These are phyloP conservation scores for Stomatorhinus walkeri DNA, from an alignment of 2,797 vertebrate genomes.

Conservation along the genomic window DNA sequence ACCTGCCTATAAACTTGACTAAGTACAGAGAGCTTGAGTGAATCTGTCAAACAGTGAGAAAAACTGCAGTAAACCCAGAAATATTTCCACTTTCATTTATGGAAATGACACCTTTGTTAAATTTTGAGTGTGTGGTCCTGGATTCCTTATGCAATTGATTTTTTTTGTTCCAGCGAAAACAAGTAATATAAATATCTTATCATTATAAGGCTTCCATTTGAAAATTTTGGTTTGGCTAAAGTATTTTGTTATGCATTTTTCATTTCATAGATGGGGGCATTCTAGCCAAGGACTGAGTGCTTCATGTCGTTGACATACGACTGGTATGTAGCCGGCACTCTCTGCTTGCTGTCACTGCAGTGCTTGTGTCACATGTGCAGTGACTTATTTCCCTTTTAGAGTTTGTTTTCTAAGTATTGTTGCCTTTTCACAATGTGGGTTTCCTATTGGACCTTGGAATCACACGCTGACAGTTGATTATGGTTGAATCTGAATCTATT, in stretches of 20 bases:
- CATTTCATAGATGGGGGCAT: not conserved
- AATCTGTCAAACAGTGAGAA: not conserved
- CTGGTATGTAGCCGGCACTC: not conserved
- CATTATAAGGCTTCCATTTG: not conserved
- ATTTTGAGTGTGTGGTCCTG: not conserved
- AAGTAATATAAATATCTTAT: slow-evolving; percentile 7
- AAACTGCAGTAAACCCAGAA: not conserved
- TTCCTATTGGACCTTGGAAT: not conserved
- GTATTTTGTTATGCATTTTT: not conserved
- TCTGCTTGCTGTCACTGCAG: not conserved
- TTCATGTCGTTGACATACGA: not conserved
- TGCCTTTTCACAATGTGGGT: not conserved
- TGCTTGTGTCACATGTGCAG: not conserved
- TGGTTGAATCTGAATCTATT: not conserved
- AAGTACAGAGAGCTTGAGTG: not conserved
- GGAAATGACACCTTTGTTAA: not conserved
- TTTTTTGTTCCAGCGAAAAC: not conserved
- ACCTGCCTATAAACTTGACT: not conserved
- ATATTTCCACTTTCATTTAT: not conserved
- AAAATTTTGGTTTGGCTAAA: not conserved
- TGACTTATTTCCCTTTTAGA: not conserved
- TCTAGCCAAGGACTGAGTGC: not conserved
- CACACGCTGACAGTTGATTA: slow-evolving; percentile 2
- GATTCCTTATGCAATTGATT: not conserved
- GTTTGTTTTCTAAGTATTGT: not conserved